Base-by-base conservation (phyloP, 2,888 invertebrate genomes). In the Selenia dentaria region DNA sequence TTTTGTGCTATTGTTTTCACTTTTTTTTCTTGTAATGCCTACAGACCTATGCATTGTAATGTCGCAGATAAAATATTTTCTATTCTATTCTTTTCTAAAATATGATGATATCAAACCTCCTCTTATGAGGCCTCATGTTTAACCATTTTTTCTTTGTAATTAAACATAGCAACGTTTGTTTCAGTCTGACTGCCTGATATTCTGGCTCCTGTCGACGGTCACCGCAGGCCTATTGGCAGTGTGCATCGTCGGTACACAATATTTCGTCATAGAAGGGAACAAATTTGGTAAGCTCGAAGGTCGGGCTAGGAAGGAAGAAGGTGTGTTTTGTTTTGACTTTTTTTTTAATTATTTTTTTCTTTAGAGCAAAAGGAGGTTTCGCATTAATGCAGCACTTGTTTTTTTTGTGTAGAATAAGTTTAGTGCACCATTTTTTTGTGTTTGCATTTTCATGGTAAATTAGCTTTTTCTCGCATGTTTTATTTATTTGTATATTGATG, bases 241-340 rank as follows among this genome's bases (percentile, higher is more conserved):
- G 40, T 93, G 93, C 78, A 83, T 93, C 59, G 82, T 93, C 57
- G 93, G 94, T 48, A 93, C 93, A 77, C 92, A 92, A 59, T 94
- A 94, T 76, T 94, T 94, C 76, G 91, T 94, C 39, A 87, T 92
- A 51, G 94, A 94, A 73, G 94, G 94, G 40, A 91, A 84, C 66
- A 93, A 93, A 83, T 84, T 93, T 59, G 94, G 94, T 67, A 92
- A 94, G 74, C 74, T 74, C 62, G 78, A 79, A 50, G 60, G 65
- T 42, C 70, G 70, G 54, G 60, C 70, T 76, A 83, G 83, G 64
- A 89, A 88, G 70, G 83, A 80, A 44, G 86, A 86, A 88, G 89
- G 89, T 89, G 83, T 79, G 89, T 88, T 70, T 67, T 70, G 67
- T 67, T 67, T 74, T 71, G 68, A 62, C 58, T 70, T 67, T 66